Percentiles rank a stretch among this genome's conserved stretches.
These are phyloP conservation scores for Erythrocercus mccallii DNA, from an alignment of 2,113 vertebrate genomes.

Conservation along the genomic window DNA sequence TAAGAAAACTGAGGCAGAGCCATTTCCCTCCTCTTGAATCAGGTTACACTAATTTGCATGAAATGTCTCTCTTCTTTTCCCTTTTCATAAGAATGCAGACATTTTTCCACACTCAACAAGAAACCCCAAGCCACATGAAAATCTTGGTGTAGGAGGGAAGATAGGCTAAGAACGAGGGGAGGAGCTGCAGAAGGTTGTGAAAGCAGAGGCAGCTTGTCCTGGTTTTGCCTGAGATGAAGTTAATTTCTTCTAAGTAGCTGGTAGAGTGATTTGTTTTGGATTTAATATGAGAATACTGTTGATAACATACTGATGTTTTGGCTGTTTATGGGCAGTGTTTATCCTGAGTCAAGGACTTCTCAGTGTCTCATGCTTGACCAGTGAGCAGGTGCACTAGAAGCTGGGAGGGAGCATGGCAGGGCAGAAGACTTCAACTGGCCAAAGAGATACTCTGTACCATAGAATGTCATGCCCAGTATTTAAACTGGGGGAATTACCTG, in stretches of 20 bases:
- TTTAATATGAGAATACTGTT: neutral
- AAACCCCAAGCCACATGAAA: neutral
- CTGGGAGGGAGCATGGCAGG: neutral
- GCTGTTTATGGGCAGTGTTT: neutral
- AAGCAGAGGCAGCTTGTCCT: neutral
- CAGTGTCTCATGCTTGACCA: neutral
- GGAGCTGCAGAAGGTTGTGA: neutral
- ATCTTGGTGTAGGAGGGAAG: neutral
- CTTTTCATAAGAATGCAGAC: neutral
- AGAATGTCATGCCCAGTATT: neutral
- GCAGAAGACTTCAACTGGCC: neutral
- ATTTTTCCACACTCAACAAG: neutral
- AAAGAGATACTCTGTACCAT: neutral
- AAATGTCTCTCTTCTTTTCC: neutral
- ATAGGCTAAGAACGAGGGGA: neutral
- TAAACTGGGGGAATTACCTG: neutral
- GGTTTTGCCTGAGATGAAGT: neutral
- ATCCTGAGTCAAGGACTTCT: neutral
- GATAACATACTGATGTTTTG: neutral
- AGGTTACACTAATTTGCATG: neutral
- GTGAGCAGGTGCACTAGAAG: neutral
- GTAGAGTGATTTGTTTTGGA: neutral
- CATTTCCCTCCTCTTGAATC: rapidly evolving
- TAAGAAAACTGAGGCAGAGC: neutral
- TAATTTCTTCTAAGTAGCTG: neutral